Evolutionary conservation across 2,113 vertebrate species (phyloP), one percentile per base, ranked within the genome.

Genomic region (Dipodomys spectabilis): DNA sequence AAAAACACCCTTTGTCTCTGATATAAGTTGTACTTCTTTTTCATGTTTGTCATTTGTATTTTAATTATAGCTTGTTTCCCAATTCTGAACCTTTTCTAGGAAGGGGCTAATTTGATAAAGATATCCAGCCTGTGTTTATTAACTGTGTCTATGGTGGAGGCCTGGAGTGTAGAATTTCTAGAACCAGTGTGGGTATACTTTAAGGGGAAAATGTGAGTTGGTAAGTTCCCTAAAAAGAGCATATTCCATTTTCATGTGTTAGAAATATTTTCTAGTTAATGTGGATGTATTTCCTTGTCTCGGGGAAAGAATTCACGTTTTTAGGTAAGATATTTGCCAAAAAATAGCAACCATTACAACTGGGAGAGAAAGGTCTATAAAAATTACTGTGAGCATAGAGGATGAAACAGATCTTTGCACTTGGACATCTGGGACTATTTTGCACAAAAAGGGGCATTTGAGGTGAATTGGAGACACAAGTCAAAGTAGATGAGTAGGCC

Each of bases 51-150:
- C 23, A 80, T 81, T 82, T 92, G 28, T 83, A 18, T 71, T 92
- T 87, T 84, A 64, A 92, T 68, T 86, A 90, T 32, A 15, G 35
- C 81, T 16, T 77, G 90, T 80, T n/a, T 81, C 23, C 53, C 12
- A 72, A 78, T 71, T 85, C 44, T 88, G 60, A 91, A 67, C 80
- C 67, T 81, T 79, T 67, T 68, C 20, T 11, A 71, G 45, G 79
- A 84, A 88, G 23, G 28, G 9, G 32, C 27, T 80, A 95, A 84
- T 13, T 69, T 53, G 25, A 82, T 88, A 81, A 82, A 87, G 25
- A 87, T 0, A 81, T 19, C 4, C 4, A 89, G 1, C 8, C 10
- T 62, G 80, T 62, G 18, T 73, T 84, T 74, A 74, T 45, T 64
- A 82, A 74, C 60, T 77, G 20, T 60, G 73, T 35, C n/a, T 28